These are phyloP conservation scores for Neodon shergylaensis DNA, from an alignment of 2,113 vertebrate genomes.

Conservation along the genomic window DNA sequence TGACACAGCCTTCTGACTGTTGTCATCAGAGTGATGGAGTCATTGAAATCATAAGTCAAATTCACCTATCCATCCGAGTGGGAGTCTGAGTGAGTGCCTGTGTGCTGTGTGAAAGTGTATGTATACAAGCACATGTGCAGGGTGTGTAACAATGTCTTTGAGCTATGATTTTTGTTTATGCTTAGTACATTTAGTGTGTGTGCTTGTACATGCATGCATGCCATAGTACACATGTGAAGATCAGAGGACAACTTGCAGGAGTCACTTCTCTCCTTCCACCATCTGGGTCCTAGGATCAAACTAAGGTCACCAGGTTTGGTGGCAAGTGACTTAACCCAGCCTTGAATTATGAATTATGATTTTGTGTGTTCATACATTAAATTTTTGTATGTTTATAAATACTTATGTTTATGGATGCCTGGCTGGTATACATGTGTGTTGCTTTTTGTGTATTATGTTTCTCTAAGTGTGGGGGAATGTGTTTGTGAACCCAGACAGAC, in stretches of 20 bases:
- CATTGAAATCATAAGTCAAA: not conserved
- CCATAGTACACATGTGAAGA: not conserved
- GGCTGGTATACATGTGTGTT: not conserved
- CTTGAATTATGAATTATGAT: not conserved
- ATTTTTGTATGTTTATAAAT: not conserved
- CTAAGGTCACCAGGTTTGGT: not conserved
- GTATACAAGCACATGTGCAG: not conserved
- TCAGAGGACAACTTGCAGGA: not conserved
- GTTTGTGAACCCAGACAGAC: too few relatives aligned
- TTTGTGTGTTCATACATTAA: not conserved
- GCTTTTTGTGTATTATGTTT: not conserved
- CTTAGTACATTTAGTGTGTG: too few relatives aligned
- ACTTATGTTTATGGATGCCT: not conserved
- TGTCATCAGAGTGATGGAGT: not conserved
- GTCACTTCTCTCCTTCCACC: too few relatives aligned
- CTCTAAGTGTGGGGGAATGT: not conserved
- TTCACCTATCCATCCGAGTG: not conserved
- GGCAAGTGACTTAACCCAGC: not conserved
- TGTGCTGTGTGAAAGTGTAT: not conserved
- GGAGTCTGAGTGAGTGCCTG: not conserved
- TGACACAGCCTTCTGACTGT: not conserved
- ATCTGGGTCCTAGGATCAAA: too few relatives aligned
- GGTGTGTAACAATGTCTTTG: not conserved
- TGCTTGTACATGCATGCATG: not conserved
- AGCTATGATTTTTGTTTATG: not conserved